Base-by-base conservation (phyloP, 2,797 vertebrate species). In the Rhynchotus rufescens region DNA sequence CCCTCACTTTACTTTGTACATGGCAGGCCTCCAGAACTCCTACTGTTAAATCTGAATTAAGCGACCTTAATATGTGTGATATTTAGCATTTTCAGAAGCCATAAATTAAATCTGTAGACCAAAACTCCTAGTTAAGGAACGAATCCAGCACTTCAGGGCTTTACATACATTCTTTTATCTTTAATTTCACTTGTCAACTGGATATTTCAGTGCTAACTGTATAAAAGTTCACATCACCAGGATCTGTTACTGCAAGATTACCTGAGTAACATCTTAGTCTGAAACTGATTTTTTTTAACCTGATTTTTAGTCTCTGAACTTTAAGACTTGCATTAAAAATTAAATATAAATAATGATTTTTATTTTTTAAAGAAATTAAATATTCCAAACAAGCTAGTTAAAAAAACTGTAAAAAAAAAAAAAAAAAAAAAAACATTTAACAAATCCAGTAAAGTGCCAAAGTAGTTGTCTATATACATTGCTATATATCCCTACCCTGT, bases 11-110 rank as follows among this genome's bases (percentile, higher is more conserved):
- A 83, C 71, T 96, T 89, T 94, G 66, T 88, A 94, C 7, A 2
- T 91, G 87, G 84, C 86, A 96, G 77, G 71, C 60, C 76, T 96
- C 93, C 80, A 95, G 85, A 96, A 88, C 76, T 94, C 93, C 92
- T 86, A 74, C 84, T 92, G 80, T 81, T 93, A 91, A 96, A 94
- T 94, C 77, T 93, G 91, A 94, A 95, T 95, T 95, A 95, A 95
- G 72, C 78, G 93, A 73, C 51, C 75, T 94, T 95, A 95, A 90
- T 95, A 88, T 81, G 87, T 88, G 83, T 45, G n/a, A 87, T 95
- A 91, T 77, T 96, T 94, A 96, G 94, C 44, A 84, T 96, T 94
- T 96, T 92, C 89, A 84, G 67, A 91, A 93, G 69, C 51, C 82
- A 89, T 47, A 75, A 64, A 79, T 93, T 96, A 93, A 92, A 90